Evolutionary conservation across 1,140 invertebrate species (phyloP).

Genomic region (Zelostemma sp.): DNA sequence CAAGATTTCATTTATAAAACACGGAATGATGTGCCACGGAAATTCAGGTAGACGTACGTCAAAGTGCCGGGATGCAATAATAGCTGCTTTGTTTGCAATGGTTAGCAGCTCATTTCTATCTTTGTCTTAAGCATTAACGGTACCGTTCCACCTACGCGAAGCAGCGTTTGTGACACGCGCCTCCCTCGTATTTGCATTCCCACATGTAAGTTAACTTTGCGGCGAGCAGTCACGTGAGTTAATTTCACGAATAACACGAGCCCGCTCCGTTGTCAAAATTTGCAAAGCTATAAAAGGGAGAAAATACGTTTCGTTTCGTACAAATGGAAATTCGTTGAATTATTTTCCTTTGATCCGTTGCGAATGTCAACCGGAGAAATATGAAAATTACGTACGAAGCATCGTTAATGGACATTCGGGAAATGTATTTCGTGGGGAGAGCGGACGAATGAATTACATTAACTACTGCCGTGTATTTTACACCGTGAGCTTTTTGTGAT

Average conservation of each 20-base stretch:
- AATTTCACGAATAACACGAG: slow-evolving; percentile 30
- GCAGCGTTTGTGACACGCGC: slow-evolving; percentile 26
- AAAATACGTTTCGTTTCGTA: slow-evolving; percentile 10
- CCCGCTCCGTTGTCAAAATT: neutral
- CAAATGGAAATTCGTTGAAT: no score
- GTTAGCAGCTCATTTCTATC: slow-evolving; percentile 21
- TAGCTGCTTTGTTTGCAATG: slow-evolving; percentile 39
- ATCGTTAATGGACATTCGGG: no score
- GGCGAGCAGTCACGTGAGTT: slow-evolving; percentile 26
- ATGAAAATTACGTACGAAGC: no score
- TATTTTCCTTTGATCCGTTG: no score
- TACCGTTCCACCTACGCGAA: slow-evolving; percentile 24
- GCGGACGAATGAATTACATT: no score
- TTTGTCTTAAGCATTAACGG: slow-evolving; percentile 29
- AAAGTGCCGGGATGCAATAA: slow-evolving; percentile 31
- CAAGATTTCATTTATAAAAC: neutral
- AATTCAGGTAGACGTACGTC: slow-evolving; percentile 12
- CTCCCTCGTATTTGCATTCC: slow-evolving; percentile 28
- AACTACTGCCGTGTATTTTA: no score
- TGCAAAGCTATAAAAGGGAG: no score
- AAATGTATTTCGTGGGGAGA: no score
- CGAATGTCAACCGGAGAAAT: no score
- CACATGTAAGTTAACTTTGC: slow-evolving; percentile 37
- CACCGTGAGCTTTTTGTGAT: no score
- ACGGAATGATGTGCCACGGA: neutral